phyloP scores from a whole-genome alignment of 2,888 invertebrate species.

The Yponomeuta cagnagella region DNA sequence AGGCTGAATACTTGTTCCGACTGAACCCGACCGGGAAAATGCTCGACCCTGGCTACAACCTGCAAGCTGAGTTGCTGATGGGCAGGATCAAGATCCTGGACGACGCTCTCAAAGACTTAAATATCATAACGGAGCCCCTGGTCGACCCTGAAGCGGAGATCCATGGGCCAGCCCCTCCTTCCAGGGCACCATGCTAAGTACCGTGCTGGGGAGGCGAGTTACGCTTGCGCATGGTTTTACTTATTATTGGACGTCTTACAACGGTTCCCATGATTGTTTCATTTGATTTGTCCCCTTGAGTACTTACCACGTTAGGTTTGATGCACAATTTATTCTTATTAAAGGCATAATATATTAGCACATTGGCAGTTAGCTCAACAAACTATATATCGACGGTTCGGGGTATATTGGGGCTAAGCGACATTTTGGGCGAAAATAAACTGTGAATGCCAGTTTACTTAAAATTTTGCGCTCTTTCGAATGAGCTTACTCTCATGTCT shows the following conservation, averaged over 20 bases:
- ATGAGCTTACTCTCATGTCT: no score
- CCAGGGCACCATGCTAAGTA: neutral
- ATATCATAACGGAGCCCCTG: conserved; percentile 58
- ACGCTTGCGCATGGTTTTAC: neutral
- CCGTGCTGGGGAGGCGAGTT: no score
- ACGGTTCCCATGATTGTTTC: neutral
- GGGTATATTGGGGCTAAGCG: no score
- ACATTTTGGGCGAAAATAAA: no score
- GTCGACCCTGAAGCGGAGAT: conserved; percentile 39
- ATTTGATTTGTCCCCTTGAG: no score
- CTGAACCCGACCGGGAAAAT: conserved; percentile 82
- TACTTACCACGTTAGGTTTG: no score
- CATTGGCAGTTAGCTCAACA: no score
- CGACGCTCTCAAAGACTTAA: conserved; percentile 51
- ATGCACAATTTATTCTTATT: no score
- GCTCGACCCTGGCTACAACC: conserved; percentile 79
- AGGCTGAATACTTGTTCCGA: conserved; percentile 81
- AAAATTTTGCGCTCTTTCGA: no score
- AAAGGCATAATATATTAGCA: no score
- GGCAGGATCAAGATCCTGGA: conserved; percentile 67
- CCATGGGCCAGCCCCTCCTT: conserved; percentile 17
- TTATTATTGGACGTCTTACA: neutral
- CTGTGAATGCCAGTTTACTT: no score
- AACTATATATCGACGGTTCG: no score
- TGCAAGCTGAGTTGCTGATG: conserved; percentile 69